phyloP scores from a whole-genome alignment of 1,140 invertebrate genomes.

The Laupala kohalensis region DNA sequence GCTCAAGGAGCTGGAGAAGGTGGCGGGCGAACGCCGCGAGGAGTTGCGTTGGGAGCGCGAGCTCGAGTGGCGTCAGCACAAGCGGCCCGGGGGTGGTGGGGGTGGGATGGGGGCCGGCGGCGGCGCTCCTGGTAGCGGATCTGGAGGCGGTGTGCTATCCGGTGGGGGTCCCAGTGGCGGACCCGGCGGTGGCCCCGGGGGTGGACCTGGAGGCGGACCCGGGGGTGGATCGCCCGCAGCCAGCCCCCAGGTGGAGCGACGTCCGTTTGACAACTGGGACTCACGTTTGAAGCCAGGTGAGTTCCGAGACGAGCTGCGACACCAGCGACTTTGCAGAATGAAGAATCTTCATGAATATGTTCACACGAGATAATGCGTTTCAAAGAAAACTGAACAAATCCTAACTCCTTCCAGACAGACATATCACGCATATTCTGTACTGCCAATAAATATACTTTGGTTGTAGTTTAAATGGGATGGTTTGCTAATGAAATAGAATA shows the following conservation, averaged over 20 bases:
- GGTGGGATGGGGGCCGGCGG: neutral
- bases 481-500: no score
- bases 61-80: slow-evolving; percentile 34
- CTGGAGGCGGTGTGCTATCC: neutral
- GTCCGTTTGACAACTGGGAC: slow-evolving; percentile 12
- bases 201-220: slow-evolving; percentile 6
- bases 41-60: slow-evolving; percentile 34
- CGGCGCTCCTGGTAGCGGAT: neutral
- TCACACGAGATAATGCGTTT: no score
- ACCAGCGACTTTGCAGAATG: no score
- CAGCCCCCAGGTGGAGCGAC: slow-evolving; percentile 11
- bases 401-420: no score
- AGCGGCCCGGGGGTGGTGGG: slow-evolving; percentile 15
- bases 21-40: slow-evolving; percentile 39
- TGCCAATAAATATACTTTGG: no score
- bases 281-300: neutral
- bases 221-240: neutral
- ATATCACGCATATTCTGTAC: no score
- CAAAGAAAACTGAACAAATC: no score
- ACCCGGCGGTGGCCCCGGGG: neutral
- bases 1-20: slow-evolving; percentile 70
- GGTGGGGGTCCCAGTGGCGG: slow-evolving; percentile 6
- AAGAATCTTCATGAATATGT: no score
- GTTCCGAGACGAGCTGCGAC: no score
- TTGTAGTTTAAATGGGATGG: no score